Evolutionary conservation across 2,113 vertebrate genomes (phyloP).

Genomic region (Paratilapia polleni): DNA sequence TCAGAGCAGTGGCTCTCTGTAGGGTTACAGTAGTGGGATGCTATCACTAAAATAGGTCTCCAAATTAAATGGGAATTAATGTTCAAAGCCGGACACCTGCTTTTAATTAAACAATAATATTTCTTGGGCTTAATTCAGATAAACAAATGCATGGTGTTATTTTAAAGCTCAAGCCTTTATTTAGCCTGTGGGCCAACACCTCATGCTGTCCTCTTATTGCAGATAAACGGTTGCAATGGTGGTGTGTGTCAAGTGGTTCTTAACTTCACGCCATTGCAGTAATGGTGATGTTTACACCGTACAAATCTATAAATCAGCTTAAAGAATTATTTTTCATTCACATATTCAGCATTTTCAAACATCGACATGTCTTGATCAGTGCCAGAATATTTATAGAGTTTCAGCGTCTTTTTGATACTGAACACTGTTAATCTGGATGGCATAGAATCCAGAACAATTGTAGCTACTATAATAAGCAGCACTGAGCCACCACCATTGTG

Average conservation of each 20-base stretch:
- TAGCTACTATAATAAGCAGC: slow-evolving; percentile 10
- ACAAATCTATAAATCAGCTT: neutral
- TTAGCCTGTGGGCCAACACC: neutral
- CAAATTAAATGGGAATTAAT: slow-evolving; percentile 46
- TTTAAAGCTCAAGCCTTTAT: slow-evolving; percentile 20
- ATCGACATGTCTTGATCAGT: neutral
- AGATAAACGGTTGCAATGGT: neutral
- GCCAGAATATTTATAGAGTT: neutral
- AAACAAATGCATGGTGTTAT: slow-evolving; percentile 14
- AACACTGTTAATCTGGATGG: neutral
- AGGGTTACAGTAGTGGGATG: neutral
- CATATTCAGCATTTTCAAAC: neutral
- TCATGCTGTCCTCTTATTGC: neutral
- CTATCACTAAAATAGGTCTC: slow-evolving; percentile 14
- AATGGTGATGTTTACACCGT: neutral
- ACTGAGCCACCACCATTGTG: neutral
- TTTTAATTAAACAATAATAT: slow-evolving; percentile 31
- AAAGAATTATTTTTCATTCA: neutral
- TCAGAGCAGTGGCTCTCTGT: slow-evolving; percentile 6
- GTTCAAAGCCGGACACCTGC: slow-evolving; percentile 30
- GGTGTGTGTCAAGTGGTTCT: neutral
- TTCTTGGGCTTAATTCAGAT: slow-evolving; percentile 21
- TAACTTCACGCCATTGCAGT: neutral
- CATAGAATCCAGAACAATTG: neutral
- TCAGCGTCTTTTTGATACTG: neutral